Conservation (phyloP, 2,113 vertebrate species). For the Hydrolagus affinis region DNA sequence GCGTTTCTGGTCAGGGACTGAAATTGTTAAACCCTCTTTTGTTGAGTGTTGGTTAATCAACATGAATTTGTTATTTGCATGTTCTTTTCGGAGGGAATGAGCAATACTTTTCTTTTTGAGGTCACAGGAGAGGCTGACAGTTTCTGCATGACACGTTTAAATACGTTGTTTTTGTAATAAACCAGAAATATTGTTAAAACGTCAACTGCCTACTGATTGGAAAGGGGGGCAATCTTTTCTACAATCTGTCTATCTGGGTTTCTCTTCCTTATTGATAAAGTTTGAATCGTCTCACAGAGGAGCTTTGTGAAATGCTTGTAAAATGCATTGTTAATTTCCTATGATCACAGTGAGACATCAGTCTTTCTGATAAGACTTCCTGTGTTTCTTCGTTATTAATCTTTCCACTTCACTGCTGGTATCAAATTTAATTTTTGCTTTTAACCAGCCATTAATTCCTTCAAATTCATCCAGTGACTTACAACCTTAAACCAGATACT, state of each 20-base stretch:
- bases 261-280: neutral
- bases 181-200: neutral
- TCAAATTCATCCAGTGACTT: neutral
- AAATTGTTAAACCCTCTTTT: no score
- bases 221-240: neutral
- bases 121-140: neutral
- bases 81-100: neutral
- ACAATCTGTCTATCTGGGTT: neutral
- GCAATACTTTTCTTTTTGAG: neutral
- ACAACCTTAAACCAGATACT: neutral
- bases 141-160: neutral
- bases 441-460: neutral
- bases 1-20: no score
- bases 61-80: neutral
- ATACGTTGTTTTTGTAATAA: neutral
- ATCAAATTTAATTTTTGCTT: neutral
- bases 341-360: neutral
- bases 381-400: neutral
- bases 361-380: neutral
- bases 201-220: neutral
- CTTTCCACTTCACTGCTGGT: conserved; percentile 7
- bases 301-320: neutral
- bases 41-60: neutral
- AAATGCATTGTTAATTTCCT: conserved; percentile 6
- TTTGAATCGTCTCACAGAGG: neutral